These are phyloP conservation scores for Aythya baeri DNA, from an alignment of 2,113 vertebrate species.

Conservation along the genomic window DNA sequence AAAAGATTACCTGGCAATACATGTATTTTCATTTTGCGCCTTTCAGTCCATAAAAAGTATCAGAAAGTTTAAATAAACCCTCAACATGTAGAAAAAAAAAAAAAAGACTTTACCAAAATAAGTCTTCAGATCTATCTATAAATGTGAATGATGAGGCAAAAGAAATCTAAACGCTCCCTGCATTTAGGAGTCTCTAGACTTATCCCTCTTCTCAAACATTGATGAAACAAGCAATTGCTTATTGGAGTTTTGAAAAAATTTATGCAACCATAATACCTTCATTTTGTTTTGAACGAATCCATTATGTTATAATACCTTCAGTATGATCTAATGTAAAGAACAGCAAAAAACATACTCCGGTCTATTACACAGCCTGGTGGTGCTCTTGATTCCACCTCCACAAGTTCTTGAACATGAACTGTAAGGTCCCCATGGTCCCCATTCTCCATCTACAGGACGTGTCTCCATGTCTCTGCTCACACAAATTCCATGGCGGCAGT, in stretches of 20 bases:
- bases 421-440: constrained; percentile 94
- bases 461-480: constrained; percentile 89
- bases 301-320: not conserved
- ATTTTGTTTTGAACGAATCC: not conserved
- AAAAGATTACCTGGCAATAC: not conserved
- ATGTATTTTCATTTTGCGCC: not conserved
- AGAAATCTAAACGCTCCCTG: not conserved
- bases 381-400: constrained; percentile 93
- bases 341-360: constrained; percentile 86
- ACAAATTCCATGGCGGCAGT: constrained; percentile 92
- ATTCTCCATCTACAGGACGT: constrained; percentile 90
- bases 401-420: constrained; percentile 92
- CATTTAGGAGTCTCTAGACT: not conserved
- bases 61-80: not conserved
- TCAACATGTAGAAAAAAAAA: not conserved
- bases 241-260: not conserved
- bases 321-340: not conserved
- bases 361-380: constrained; percentile 88
- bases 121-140: not conserved
- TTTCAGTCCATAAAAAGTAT: not conserved
- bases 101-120: not conserved
- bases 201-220: not conserved
- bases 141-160: not conserved
- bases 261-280: not conserved
- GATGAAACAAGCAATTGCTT: constrained; percentile 9